These are phyloP conservation scores for Myripristis jacobus DNA, from an alignment of 2,797 vertebrate genomes.

Conservation along the genomic window DNA sequence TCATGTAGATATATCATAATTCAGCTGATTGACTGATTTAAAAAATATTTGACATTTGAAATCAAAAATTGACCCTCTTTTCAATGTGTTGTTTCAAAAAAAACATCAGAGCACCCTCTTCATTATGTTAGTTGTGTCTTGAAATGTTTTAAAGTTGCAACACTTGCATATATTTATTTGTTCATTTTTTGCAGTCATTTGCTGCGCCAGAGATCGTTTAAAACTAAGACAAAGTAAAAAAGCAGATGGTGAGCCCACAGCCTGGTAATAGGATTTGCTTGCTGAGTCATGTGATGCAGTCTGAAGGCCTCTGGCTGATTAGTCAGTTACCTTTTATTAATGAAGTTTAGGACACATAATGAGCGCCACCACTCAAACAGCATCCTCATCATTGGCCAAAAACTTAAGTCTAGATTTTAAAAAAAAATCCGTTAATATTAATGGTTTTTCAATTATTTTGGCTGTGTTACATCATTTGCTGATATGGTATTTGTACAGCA, in stretches of 20 bases:
- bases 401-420: neutral
- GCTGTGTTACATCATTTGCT: constrained; percentile 3
- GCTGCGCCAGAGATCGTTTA: neutral
- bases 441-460: constrained; percentile 8
- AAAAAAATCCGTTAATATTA: constrained; percentile 3
- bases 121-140: too few species aligned
- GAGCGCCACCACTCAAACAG: neutral
- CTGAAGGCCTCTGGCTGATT: constrained; percentile 11
- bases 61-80: too few species aligned
- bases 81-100: too few species aligned
- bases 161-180: too few species aligned
- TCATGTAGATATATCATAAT: too few species aligned
- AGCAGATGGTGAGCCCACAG: constrained; percentile 56
- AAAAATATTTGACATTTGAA: too few species aligned
- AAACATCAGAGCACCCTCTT: too few species aligned
- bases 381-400: neutral
- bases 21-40: too few species aligned
- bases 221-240: constrained; percentile 18
- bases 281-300: constrained; percentile 28
- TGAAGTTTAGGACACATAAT: neutral
- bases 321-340: constrained; percentile 32
- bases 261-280: constrained; percentile 66
- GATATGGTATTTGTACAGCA: neutral
- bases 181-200: too few species aligned
- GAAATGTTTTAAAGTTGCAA: too few species aligned